Evolutionary conservation across 2,888 invertebrate species (phyloP), one percentile per base, ranked within the genome.

Genomic region (Griposia aprilina): DNA sequence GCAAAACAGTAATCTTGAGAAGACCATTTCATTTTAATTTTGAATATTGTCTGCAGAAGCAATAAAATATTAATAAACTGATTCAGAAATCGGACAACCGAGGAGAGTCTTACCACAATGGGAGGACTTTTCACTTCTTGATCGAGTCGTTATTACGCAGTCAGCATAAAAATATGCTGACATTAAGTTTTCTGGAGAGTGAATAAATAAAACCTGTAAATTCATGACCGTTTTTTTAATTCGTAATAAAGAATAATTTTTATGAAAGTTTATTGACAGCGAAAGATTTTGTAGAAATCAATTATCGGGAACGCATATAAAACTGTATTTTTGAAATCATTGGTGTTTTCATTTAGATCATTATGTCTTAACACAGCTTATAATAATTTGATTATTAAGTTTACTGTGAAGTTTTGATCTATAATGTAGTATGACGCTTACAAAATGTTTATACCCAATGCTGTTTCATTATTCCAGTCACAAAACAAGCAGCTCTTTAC

Each of bases 401-500:
- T 15, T 41, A n/a, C 41, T n/a, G 15, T 15, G 65, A n/a, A n/a
- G 15, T 41, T 8, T n/a, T 36, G 11, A 3, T 36, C 36, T 1
- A 36, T 15, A 63, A 13, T 30, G 60, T 36, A 45, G 3, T 71
- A n/a, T 4, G n/a, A 13, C 15, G 26, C 15, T 6, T 41, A 30
- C 11, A 48, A 75, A 75, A n/a, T 26, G 7, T 48, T 55, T 17
- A 30, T 0, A 8, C 30, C 17, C 7, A 68, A 60, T 41, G 13
- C 15, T 30, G 36, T 66, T 66, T 30, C 30, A 82, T 71, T 67
- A 67, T 52, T 55, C 48, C 57, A 41, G 20, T 60, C 55, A 62
- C 77, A 71, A 72, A 71, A 62, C 72, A n/a, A 15, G 41, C 59
- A 26, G 23, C 66, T 45, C 69, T 65, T 81, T 63, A 30, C 57